Evolutionary conservation across 2,797 vertebrate species (phyloP).

Genomic region (Triplophysa yarkandensis): DNA sequence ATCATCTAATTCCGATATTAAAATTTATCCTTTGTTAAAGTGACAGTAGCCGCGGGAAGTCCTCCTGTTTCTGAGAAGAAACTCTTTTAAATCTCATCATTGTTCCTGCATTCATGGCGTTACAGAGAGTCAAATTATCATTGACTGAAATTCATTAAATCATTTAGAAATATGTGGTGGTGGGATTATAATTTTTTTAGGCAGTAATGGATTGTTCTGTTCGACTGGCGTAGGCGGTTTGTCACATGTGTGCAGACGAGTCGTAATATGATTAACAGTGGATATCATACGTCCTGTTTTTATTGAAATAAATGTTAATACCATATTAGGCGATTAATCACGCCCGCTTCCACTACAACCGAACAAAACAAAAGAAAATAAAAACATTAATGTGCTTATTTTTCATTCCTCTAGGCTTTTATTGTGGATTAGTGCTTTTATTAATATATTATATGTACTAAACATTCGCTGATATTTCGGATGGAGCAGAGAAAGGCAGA

Average conservation of each 20-base stretch:
- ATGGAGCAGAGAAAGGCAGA: background rate
- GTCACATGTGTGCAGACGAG: conserved; percentile 67
- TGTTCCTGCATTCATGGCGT: conserved; percentile 67
- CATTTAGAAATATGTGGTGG: conserved; percentile 62
- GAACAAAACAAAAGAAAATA: conserved; percentile 58
- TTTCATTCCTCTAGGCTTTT: conserved; percentile 60
- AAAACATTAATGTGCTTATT: conserved; percentile 62
- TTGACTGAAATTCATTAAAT: conserved; percentile 70
- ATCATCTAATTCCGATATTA: conserved; percentile 59
- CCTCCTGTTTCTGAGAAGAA: conserved; percentile 60
- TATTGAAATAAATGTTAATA: conserved; percentile 66
- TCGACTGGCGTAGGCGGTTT: conserved; percentile 65
- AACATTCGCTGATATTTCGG: conserved; percentile 17
- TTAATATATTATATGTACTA: conserved; percentile 54
- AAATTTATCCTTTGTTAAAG: conserved; percentile 53
- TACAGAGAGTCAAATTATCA: conserved; percentile 65
- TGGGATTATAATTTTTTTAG: conserved; percentile 71
- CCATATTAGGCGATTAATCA: conserved; percentile 71
- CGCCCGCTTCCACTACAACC: conserved; percentile 65
- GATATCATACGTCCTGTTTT: conserved; percentile 70
- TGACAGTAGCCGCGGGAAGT: conserved; percentile 58
- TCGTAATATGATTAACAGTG: conserved; percentile 76
- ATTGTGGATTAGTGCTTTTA: conserved; percentile 63
- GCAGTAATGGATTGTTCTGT: conserved; percentile 63
- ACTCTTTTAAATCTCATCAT: conserved; percentile 54